Base-by-base conservation (phyloP, 2,888 invertebrate genomes). In the Chrysomela aeneicollis region DNA sequence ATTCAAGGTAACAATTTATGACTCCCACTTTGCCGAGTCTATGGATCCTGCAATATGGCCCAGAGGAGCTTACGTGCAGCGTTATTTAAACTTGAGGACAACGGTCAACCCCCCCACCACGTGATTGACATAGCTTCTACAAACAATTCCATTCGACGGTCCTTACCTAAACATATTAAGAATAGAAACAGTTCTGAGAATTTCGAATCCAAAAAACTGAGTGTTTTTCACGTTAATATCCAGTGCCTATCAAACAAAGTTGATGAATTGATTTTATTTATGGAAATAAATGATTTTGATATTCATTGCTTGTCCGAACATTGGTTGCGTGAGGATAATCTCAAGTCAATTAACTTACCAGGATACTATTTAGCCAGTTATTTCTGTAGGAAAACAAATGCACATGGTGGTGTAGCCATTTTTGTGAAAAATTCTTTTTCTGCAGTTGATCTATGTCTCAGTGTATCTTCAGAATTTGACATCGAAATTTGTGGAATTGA, bases 41-140 rank as follows among this genome's bases (percentile, higher is more conserved):
- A 52, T 52, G 52, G 52, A 52, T 52, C 52, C 52, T 30, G 30
- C 22, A 15, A 52, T 30, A 52, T 52, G 52, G 30, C 52, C 52
- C 26, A 52, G 30, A 52, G 52, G 26, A 52, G 52, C 52, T 30
- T 52, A 52, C 17, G 52, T 52, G 22, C 52, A 52, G 30, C 30
- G 52, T 26, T 52, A 15, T 52, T 52, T 52, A 26, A 52, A 52
- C 52, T 17, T 52, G 22, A 15, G 52, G 26, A 21, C 21, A 10
- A 21, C 21, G 19, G 50, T 50, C n/a, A 50, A 50, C 12, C 50
- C 50, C n/a, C 10, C 26, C 10, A 35, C 10, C 32, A 10, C 42
- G 15, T 42, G 42, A 42, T 15, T 42, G 42, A 35, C 32, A 10
- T 35, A 35, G 32, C 32, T 10, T 2, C 32, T 35, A 35, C 10